These are phyloP conservation scores for Erebia ligea DNA, from an alignment of 2,888 invertebrate species.

Conservation along the genomic window DNA sequence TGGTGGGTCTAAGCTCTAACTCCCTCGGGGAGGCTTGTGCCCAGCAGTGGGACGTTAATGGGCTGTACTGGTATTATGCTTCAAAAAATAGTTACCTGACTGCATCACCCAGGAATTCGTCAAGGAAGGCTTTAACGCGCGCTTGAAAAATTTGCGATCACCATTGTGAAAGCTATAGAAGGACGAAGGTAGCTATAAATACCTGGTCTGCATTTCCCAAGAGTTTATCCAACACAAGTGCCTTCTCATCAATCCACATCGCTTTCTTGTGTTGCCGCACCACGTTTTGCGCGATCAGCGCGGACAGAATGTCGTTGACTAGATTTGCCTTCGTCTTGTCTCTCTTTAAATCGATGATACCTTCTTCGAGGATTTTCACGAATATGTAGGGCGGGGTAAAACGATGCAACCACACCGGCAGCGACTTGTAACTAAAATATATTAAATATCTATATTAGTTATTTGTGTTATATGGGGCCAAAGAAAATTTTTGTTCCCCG, in stretches of 20 bases:
- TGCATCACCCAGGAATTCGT: too few relatives aligned
- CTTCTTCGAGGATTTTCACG: constrained; percentile 64
- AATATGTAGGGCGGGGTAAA: constrained; percentile 82
- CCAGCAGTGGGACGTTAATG: too few relatives aligned
- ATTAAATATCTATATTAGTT: neutral
- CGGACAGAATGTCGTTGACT: constrained; percentile 78
- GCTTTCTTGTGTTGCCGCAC: constrained; percentile 75
- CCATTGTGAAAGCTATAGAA: too few relatives aligned
- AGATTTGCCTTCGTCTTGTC: constrained; percentile 50
- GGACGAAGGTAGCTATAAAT: too few relatives aligned
- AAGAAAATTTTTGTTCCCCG: too few relatives aligned
- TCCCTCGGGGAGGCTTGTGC: too few relatives aligned
- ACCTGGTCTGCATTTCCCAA: constrained; percentile 57
- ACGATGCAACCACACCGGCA: constrained; percentile 80
- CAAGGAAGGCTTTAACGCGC: too few relatives aligned
- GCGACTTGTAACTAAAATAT: constrained; percentile 56
- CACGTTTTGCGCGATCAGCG: constrained; percentile 74
- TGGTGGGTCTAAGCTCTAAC: too few relatives aligned
- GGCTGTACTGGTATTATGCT: too few relatives aligned
- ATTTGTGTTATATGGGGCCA: too few relatives aligned
- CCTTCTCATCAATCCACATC: constrained; percentile 84
- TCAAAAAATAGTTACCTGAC: too few relatives aligned
- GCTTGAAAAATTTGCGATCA: too few relatives aligned
- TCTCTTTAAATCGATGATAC: constrained; percentile 69
- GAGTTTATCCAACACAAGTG: constrained; percentile 82